Evolutionary conservation across 2,888 invertebrate species (phyloP).

Genomic region (Cremastinae sp.): DNA sequence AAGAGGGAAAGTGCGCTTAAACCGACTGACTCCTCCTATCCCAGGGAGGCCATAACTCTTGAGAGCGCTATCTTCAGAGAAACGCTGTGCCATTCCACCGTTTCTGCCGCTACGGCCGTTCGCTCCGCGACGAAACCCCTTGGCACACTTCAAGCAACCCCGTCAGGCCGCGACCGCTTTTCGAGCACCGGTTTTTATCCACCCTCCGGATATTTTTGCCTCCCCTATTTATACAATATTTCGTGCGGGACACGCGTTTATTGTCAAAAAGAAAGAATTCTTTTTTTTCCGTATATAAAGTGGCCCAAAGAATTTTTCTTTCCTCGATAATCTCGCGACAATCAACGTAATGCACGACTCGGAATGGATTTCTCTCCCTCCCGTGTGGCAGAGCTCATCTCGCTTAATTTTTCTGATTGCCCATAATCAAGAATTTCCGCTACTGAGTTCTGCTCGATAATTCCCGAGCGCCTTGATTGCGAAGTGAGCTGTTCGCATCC

Average conservation of each 20-base stretch:
- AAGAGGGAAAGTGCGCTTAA: slow-evolving; percentile 69
- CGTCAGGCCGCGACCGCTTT: slow-evolving; percentile 29
- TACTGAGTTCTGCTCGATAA: too few relatives aligned
- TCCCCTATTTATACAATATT: slow-evolving; percentile 75
- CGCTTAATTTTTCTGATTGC: too few relatives aligned
- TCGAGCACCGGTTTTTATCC: slow-evolving; percentile 34
- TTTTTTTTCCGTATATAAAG: too few relatives aligned
- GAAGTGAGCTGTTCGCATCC: too few relatives aligned
- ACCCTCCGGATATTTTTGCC: slow-evolving; percentile 72
- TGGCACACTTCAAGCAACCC: slow-evolving; percentile 39
- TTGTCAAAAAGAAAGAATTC: slow-evolving; percentile 53
- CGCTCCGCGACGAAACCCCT: slow-evolving; percentile 43
- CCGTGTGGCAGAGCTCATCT: too few relatives aligned
- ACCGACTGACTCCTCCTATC: slow-evolving; percentile 63
- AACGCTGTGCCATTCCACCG: slow-evolving; percentile 70
- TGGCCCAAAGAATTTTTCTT: too few relatives aligned
- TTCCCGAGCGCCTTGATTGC: too few relatives aligned
- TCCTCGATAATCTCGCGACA: too few relatives aligned
- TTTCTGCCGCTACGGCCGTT: slow-evolving; percentile 36
- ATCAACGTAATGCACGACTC: too few relatives aligned
- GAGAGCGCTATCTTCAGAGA: slow-evolving; percentile 75
- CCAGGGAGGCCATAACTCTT: slow-evolving; percentile 76
- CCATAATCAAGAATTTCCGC: too few relatives aligned
- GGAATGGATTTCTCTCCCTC: too few relatives aligned
- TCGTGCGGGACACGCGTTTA: slow-evolving; percentile 64